Evolutionary conservation across 2,888 invertebrate species (phyloP).

Genomic region (Camptogramma bilineatum): DNA sequence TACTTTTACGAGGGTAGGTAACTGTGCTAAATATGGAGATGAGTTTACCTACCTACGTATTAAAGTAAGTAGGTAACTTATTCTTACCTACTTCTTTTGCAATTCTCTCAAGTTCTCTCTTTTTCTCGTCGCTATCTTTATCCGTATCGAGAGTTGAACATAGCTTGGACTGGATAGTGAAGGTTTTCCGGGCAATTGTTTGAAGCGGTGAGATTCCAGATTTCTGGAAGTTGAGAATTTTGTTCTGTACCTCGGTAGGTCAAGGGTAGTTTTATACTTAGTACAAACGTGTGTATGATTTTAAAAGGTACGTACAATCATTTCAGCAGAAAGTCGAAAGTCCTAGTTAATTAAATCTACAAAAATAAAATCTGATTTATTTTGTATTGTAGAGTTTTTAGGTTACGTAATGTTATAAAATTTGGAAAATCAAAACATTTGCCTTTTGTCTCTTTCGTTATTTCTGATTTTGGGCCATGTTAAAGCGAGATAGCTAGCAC

Average conservation of each 20-base stretch:
- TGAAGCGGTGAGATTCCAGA: slow-evolving; percentile 39
- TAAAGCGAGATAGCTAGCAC: not conserved
- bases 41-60: no score
- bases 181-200: slow-evolving; percentile 33
- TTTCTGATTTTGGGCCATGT: not conserved
- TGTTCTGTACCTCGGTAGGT: no score
- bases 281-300: not conserved
- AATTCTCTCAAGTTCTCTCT: slow-evolving; percentile 72
- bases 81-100: slow-evolving; percentile 64
- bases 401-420: slow-evolving; percentile 4
- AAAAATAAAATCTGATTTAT: no score
- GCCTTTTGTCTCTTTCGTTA: not conserved
- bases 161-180: slow-evolving; percentile 36
- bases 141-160: slow-evolving; percentile 49
- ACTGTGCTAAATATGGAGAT: no score
- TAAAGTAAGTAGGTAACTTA: slow-evolving; percentile 1
- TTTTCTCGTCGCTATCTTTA: slow-evolving; percentile 65
- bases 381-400: not conserved
- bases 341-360: no score
- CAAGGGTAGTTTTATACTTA: not conserved
- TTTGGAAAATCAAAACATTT: not conserved
- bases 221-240: slow-evolving; percentile 45
- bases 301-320: slow-evolving; percentile 9
- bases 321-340: not conserved
- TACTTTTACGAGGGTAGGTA: no score